Evolutionary conservation across 2,888 invertebrate species (phyloP).

Genomic region (Nasonia oneida): DNA sequence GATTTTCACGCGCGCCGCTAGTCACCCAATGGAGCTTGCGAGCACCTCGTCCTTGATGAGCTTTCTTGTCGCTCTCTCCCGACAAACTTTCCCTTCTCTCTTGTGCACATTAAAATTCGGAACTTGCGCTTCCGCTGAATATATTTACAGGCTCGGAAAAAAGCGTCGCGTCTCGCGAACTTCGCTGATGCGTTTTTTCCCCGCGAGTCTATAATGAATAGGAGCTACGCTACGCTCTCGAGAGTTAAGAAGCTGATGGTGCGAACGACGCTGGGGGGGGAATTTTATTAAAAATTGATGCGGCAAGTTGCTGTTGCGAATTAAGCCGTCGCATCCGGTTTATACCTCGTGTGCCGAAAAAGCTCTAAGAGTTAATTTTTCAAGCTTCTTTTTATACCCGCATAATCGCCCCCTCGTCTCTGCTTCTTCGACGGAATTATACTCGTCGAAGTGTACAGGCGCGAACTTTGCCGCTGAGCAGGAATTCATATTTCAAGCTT

Average conservation of each 20-base stretch:
- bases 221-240: neutral
- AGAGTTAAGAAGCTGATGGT: neutral
- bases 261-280: neutral
- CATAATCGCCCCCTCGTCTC: neutral
- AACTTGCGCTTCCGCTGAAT: conserved; percentile 13
- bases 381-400: neutral
- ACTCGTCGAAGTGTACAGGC: neutral
- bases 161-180: neutral
- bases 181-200: conserved; percentile 10
- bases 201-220: conserved; percentile 33
- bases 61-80: conserved; percentile 66
- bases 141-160: conserved; percentile 22
- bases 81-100: conserved; percentile 66
- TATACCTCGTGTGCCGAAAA: neutral
- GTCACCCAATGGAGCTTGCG: conserved; percentile 2
- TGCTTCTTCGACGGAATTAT: neutral
- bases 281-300: conserved; percentile 42
- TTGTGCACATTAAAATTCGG: conserved; percentile 68
- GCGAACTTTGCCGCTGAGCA: neutral
- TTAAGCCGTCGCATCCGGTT: conserved; percentile 14
- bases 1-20: conserved; percentile 11
- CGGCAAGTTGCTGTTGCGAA: neutral
- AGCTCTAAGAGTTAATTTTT: neutral
- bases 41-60: conserved; percentile 66
- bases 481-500: conserved; percentile 40